Percentiles rank a stretch among this genome's conserved stretches.
Evolutionary conservation across 2,113 vertebrate species (phyloP).

Genomic region (Siniperca knerii): DNA sequence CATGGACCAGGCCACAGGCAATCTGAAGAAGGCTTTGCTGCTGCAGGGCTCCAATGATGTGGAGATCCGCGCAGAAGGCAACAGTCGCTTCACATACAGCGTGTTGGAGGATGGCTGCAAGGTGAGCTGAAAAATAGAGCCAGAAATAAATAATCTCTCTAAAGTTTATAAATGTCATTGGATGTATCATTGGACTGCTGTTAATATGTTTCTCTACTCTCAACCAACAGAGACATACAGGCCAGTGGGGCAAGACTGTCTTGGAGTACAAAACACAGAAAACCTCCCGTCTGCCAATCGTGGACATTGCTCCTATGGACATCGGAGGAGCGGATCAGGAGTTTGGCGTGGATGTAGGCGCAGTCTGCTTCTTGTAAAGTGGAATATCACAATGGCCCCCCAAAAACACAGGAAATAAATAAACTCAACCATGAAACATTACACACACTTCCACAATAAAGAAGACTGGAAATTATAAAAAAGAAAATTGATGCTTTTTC

Average conservation of each 20-base stretch:
- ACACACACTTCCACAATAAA: slow-evolving; percentile 82
- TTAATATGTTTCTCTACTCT: slow-evolving; percentile 45
- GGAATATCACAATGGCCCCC: slow-evolving; percentile 76
- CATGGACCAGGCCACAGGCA: slow-evolving; percentile 92
- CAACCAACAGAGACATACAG: slow-evolving; percentile 91
- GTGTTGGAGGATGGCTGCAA: slow-evolving; percentile 96
- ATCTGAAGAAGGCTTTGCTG: slow-evolving; percentile 95
- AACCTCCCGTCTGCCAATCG: slow-evolving; percentile 97
- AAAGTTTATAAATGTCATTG: not conserved
- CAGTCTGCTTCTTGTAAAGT: slow-evolving; percentile 98
- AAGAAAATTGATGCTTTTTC: slow-evolving; percentile 81
- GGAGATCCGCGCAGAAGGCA: slow-evolving; percentile 97
- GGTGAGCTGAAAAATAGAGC: slow-evolving; percentile 76
- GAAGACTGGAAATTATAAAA: slow-evolving; percentile 82
- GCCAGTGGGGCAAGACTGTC: slow-evolving; percentile 96
- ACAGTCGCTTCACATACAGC: slow-evolving; percentile 96
- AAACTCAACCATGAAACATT: slow-evolving; percentile 84
- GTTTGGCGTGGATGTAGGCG: slow-evolving; percentile 96
- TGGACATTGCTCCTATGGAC: slow-evolving; percentile 98
- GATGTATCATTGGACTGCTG: not conserved
- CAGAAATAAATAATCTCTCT: not conserved
- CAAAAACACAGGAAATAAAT: slow-evolving; percentile 81
- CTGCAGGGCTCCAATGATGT: slow-evolving; percentile 97
- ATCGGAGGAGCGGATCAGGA: slow-evolving; percentile 97
- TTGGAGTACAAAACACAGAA: slow-evolving; percentile 98